phyloP scores from a whole-genome alignment of 1,140 invertebrate genomes.

The Pectinophora gossypiella region DNA sequence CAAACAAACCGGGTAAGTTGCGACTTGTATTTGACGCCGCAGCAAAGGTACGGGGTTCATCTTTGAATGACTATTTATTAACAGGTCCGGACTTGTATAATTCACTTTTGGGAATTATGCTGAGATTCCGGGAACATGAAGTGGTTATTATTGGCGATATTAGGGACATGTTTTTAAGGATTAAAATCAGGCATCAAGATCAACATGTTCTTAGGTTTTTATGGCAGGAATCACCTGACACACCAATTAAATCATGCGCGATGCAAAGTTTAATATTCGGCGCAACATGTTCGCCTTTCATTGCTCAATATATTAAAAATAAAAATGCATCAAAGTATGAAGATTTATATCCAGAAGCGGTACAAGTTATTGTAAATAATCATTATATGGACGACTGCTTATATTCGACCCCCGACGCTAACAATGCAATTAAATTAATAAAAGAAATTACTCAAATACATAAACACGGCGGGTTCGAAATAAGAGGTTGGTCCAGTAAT shows the following conservation, averaged over 20 bases:
- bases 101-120: not conserved
- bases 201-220: not conserved
- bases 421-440: conserved; percentile 14
- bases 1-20: no score
- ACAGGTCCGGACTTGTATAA: conserved; percentile 32
- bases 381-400: conserved; percentile 61
- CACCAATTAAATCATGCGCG: conserved; percentile 6
- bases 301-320: conserved; percentile 22
- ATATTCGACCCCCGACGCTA: conserved; percentile 18
- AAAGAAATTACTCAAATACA: conserved; percentile 18
- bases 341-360: conserved; percentile 26
- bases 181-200: not conserved
- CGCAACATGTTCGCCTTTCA: conserved; percentile 18
- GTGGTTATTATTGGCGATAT: not conserved
- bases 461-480: conserved; percentile 17
- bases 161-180: no score
- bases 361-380: conserved; percentile 27
- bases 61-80: conserved; percentile 28
- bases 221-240: not conserved
- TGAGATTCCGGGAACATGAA: not conserved
- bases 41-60: conserved; percentile 15
- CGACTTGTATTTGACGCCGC: conserved; percentile 40
- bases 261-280: conserved; percentile 26
- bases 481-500: conserved; percentile 21
- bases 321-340: conserved; percentile 23